Base-by-base conservation (phyloP, 2,888 invertebrate genomes). In the Thelaira solivaga region DNA sequence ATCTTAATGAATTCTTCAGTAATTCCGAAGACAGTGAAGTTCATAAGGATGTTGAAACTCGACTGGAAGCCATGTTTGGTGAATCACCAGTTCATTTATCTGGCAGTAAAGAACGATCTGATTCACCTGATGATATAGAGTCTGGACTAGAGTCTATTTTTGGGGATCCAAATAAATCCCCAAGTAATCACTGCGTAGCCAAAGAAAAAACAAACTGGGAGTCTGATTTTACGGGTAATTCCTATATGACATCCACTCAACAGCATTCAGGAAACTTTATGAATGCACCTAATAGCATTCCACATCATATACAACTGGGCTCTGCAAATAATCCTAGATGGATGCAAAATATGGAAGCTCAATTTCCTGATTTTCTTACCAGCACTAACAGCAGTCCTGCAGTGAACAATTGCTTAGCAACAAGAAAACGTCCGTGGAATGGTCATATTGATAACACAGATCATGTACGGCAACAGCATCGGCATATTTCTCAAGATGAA, bases 1-100 rank as follows among this genome's bases (percentile, higher is more conserved):
- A 86, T 76, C 86, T 81, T n/a, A 80, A 80, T 61, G 88, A 88
- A 74, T 86, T 89, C 80, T 89, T 89, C 41, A 87, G 78, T 53
- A 74, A 83, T 75, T 83, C 86, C 6, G 83, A 83, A 53, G 84
- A 86, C 29, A 83, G 85, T 16, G 86, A 86, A 79, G 88, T 88
- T n/a, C 87, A 85, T 31, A 89, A 89, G 80, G 88, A 89, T 0
- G 89, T 89, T 57, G 89, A 89, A 75, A 89, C 86, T 5, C 85
- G 89, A 6, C 81, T 89, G 36, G 89, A 89, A 72, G 88, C 89
- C 8, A 89, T 89, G 88, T 89, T 89, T 51, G 89, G 88, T 0
- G 89, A 88, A 80, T 89, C 88, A 0, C 89, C 89, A 0, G 88
- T 89, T 8, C 86, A 86, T 61, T 81, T 87, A 61, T 45, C 76